These are phyloP conservation scores for Diachasmimorpha longicaudata DNA, from an alignment of 1,140 invertebrate species.

Conservation along the genomic window DNA sequence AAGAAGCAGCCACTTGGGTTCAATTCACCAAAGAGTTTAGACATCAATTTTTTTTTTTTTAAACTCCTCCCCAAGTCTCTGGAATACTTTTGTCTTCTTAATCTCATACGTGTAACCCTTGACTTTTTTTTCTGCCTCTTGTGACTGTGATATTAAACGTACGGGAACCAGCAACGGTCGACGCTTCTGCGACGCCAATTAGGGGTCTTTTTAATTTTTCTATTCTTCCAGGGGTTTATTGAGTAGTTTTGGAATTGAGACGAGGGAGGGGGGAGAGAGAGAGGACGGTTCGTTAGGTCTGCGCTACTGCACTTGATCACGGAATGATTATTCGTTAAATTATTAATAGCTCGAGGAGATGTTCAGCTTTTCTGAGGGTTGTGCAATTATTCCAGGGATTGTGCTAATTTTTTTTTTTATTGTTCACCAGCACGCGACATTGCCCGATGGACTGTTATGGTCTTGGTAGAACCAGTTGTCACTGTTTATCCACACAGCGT, in stretches of 20 bases:
- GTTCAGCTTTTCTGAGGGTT: too few relatives aligned
- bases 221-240: neutral
- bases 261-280: too few relatives aligned
- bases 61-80: neutral
- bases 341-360: neutral
- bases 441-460: neutral
- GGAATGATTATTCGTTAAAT: neutral
- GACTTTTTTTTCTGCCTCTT: constrained; percentile 14
- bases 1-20: constrained; percentile 35
- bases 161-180: neutral
- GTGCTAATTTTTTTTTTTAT: neutral
- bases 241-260: neutral
- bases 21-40: constrained; percentile 13
- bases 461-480: neutral
- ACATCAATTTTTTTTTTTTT: constrained; percentile 8
- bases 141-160: constrained; percentile 14
- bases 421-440: neutral
- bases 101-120: constrained; percentile 2
- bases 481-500: neutral
- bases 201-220: neutral
- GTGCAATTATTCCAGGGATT: neutral
- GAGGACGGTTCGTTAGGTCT: neutral
- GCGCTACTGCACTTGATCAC: neutral
- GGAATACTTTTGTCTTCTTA: neutral
- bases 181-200: neutral